Percentiles rank a stretch among this genome's conserved stretches.
Conservation (phyloP, 2,113 vertebrate species). For the Stigmatopora nigra region DNA sequence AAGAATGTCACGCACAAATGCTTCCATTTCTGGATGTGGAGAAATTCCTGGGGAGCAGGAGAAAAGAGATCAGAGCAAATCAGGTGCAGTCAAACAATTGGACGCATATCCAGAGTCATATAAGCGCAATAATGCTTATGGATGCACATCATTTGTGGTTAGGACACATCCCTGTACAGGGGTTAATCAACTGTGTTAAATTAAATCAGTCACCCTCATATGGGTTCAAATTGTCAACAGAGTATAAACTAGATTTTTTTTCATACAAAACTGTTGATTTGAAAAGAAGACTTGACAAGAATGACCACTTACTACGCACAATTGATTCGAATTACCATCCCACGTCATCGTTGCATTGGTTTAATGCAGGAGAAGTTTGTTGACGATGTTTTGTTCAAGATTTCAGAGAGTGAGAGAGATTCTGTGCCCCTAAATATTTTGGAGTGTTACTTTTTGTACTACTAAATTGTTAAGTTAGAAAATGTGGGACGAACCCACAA, state of each 20-base stretch:
- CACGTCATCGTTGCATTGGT: no score
- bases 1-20: conserved; percentile 4
- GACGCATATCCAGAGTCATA: conserved; percentile 12
- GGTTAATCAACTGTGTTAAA: conserved; percentile 5
- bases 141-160: neutral
- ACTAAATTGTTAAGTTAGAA: neutral
- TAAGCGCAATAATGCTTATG: neutral
- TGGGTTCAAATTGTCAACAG: neutral
- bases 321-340: no score
- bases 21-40: conserved; percentile 12
- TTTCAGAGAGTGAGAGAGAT: no score
- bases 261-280: conserved; percentile 12
- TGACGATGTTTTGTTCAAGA: no score
- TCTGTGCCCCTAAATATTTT: no score
- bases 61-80: conserved; percentile 10
- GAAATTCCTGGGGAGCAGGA: conserved; percentile 18
- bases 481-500: neutral
- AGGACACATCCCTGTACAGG: conserved; percentile 1
- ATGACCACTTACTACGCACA: neutral
- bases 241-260: conserved; percentile 6
- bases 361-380: no score
- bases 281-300: conserved; percentile 1
- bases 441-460: no score
- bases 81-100: conserved; percentile 25
- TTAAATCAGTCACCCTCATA: conserved; percentile 21